Evolutionary conservation across 2,888 invertebrate species (phyloP), one percentile per base, ranked within the genome.

Genomic region (Adela reaumurella): DNA sequence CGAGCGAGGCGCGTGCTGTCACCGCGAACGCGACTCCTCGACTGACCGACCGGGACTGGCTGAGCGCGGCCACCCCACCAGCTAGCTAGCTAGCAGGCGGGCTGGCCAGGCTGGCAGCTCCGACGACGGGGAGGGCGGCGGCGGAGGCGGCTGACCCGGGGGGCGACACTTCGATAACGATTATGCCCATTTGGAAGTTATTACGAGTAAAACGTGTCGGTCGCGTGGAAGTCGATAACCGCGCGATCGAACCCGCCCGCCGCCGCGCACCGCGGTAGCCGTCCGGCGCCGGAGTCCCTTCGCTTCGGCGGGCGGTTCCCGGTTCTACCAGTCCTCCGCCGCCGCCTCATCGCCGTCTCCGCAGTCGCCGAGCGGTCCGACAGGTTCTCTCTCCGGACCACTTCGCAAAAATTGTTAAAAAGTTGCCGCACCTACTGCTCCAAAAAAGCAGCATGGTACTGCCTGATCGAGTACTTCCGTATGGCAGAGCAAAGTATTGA

Each of bases 111-210:
- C 45, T 10, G 17, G 10, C 10, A 10, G 45, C 17, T 19, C 45
- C 4, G 14, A 14, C 17, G 17, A 19, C 54, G 54, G 52, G 54
- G 54, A 51, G 53, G 17, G 63, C 63, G 62, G 63, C 6, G 62
- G 62, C 67, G 63, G 64, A 63, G 61, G 61, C 55, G 49, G 55
- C 50, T 62, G 20, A 48, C 46, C 47, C 45, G 42, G 19, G 46
- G 11, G 44, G 19, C 47, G 49, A 35, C 35, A 35, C 35, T 35
- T 35, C 35, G 43, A 43, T 43, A 43, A 43, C 43, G 43, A 43
- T 43, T 43, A 43, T 43, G 43, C 43, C 43, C 43, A 43, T 43
- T 43, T 43, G 43, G 43, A 43, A 43, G 43, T 43, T 43, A 43
- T 43, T 43, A 43, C 19, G 19, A 43, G 43, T 43, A 14, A 43